Conservation (phyloP, 2,113 vertebrate species). For the Urocitellus parryii region DNA sequence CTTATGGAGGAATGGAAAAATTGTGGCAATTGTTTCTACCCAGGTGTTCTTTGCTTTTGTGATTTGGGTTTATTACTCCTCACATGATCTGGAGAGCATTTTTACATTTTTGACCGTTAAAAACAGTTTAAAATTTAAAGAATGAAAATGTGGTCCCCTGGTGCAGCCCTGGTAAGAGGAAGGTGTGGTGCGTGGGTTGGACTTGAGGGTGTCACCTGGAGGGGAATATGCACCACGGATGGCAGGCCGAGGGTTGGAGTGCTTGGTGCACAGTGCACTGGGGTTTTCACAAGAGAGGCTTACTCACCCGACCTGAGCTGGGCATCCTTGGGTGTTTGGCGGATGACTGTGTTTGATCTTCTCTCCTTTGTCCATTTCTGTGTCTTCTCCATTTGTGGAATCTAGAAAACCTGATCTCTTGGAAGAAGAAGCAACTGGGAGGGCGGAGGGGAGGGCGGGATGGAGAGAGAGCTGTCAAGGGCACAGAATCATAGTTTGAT, state of each 20-base stretch:
- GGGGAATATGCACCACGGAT: constrained; percentile 65
- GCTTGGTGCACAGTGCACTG: fast-evolving
- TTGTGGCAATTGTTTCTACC: not conserved
- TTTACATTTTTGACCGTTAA: constrained; percentile 33
- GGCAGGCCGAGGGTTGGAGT: constrained; percentile 74
- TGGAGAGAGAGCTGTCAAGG: no score
- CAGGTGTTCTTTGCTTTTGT: not conserved
- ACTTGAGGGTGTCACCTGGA: constrained; percentile 42
- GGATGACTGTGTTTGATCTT: not conserved
- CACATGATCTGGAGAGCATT: not conserved
- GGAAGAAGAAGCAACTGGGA: not conserved
- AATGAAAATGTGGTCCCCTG: not conserved
- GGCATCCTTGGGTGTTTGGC: constrained; percentile 58
- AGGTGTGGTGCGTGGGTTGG: not conserved
- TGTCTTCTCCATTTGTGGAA: not conserved
- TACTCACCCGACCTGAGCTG: not conserved
- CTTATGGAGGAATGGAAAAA: not conserved
- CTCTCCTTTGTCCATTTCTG: not conserved
- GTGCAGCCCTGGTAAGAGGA: not conserved
- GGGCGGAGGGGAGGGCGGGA: not conserved
- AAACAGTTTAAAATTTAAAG: not conserved
- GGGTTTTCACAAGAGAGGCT: constrained; percentile 24
- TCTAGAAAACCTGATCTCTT: not conserved
- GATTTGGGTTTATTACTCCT: not conserved
- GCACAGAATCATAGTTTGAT: not conserved